Percentiles rank a stretch among this genome's conserved stretches.
These are phyloP conservation scores for Trogon melanurus DNA, from an alignment of 2,113 vertebrate species.

Conservation along the genomic window DNA sequence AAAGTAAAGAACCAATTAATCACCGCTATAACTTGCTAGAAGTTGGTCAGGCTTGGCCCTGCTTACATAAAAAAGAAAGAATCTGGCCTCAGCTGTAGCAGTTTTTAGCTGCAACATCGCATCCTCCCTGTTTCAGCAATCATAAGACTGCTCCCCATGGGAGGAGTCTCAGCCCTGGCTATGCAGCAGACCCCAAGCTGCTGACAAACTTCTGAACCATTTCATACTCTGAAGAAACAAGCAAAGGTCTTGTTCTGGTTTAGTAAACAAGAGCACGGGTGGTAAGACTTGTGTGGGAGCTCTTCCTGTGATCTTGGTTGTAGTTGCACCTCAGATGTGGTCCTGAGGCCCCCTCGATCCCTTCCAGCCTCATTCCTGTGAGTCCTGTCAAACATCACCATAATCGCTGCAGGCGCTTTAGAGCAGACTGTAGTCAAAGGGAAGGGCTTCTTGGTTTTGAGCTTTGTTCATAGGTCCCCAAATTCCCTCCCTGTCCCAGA, in stretches of 20 bases:
- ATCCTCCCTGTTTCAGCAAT: background rate
- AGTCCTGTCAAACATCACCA: background rate
- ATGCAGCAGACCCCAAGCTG: background rate
- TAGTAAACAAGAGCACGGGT: background rate
- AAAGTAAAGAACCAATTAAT: background rate
- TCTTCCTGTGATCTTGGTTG: background rate
- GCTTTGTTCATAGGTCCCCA: background rate
- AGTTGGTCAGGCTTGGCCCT: background rate
- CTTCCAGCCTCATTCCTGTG: background rate
- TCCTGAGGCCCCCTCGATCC: background rate
- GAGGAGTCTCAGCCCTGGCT: fast-evolving
- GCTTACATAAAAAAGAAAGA: background rate
- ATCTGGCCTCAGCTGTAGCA: background rate
- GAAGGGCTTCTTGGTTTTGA: background rate
- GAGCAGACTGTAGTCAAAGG: background rate
- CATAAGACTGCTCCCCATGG: background rate
- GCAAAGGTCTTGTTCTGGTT: background rate
- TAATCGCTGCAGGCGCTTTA: background rate
- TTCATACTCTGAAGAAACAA: background rate
- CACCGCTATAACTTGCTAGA: background rate
- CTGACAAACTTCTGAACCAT: background rate
- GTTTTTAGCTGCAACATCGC: background rate
- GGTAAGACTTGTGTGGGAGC: background rate
- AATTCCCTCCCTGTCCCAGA: background rate
- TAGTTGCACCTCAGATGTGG: background rate